A percentile compares a stretch with the other conserved stretches of the same genome.
Conservation (phyloP, 2,888 invertebrate genomes). For the Trissoscelio sp. region DNA sequence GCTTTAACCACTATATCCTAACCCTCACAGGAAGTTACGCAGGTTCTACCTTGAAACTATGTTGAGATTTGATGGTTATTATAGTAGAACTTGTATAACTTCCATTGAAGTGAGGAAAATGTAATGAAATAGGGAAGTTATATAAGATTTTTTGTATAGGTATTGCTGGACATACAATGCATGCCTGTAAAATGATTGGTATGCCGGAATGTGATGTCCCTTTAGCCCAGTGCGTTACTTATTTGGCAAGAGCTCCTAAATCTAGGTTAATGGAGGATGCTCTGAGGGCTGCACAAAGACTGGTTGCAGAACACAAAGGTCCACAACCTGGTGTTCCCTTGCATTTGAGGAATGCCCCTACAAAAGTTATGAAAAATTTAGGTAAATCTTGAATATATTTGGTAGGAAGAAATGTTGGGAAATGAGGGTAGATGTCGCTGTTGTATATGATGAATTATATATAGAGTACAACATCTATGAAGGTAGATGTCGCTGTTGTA, state of each 20-base stretch:
- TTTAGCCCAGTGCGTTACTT: conserved; percentile 90
- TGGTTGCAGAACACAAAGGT: conserved; percentile 87
- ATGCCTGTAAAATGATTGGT: conserved; percentile 91
- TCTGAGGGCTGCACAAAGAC: conserved; percentile 86
- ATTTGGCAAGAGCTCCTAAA: conserved; percentile 91
- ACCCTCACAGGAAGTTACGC: too few species aligned
- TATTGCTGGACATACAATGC: conserved; percentile 89
- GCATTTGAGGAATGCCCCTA: conserved; percentile 91
- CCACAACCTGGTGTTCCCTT: conserved; percentile 90
- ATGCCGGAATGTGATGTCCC: conserved; percentile 93
- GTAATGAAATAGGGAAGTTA: not conserved
- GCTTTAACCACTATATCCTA: not conserved
- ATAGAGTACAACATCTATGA: too few species aligned
- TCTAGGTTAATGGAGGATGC: conserved; percentile 85
- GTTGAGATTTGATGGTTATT: too few species aligned
- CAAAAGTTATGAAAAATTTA: conserved; percentile 90
- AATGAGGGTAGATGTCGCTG: not conserved
- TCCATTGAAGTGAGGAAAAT: not conserved
- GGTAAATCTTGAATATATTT: conserved; percentile 83
- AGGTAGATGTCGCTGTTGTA: not conserved
- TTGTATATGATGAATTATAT: too few species aligned
- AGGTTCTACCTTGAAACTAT: too few species aligned
- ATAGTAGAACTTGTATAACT: not conserved
- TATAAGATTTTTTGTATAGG: conserved; percentile 82
- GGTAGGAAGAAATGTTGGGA: too few species aligned